phyloP scores from a whole-genome alignment of 2,113 vertebrate genomes.

The Microcebus murinus region DNA sequence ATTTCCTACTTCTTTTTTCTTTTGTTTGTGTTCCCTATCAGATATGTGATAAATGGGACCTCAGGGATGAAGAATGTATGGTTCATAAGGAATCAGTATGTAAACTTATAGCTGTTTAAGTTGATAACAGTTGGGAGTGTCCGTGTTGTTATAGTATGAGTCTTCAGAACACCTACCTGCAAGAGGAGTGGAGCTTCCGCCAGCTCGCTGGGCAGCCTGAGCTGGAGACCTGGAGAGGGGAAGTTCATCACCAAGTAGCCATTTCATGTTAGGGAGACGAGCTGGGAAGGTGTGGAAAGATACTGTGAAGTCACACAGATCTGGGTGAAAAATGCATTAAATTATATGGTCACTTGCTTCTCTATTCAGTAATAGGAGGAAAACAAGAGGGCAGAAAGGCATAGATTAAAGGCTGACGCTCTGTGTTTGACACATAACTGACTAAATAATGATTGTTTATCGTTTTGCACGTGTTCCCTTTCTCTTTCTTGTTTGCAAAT shows the following conservation, averaged over 20 bases:
- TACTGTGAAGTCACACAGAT: background rate
- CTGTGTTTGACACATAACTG: background rate
- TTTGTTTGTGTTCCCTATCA: background rate
- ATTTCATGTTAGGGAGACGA: background rate
- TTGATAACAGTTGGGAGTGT: background rate
- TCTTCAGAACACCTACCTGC: background rate
- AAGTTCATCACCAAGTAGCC: too few relatives aligned
- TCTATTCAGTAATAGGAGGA: background rate
- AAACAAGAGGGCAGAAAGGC: background rate
- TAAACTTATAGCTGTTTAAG: background rate
- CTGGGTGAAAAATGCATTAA: background rate
- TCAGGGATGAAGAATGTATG: background rate
- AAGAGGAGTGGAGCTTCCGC: rapidly evolving
- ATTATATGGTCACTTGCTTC: background rate
- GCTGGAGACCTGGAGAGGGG: background rate
- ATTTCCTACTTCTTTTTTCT: background rate
- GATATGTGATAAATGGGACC: background rate
- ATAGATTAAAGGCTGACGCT: background rate
- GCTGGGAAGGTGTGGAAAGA: background rate
- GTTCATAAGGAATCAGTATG: background rate
- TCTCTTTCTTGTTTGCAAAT: background rate
- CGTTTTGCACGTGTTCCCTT: background rate
- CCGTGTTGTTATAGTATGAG: background rate
- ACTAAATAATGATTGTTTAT: background rate
- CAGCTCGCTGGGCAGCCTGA: background rate